These are phyloP conservation scores for Aphis gossypii DNA, from an alignment of 1,140 invertebrate genomes.

Conservation along the genomic window DNA sequence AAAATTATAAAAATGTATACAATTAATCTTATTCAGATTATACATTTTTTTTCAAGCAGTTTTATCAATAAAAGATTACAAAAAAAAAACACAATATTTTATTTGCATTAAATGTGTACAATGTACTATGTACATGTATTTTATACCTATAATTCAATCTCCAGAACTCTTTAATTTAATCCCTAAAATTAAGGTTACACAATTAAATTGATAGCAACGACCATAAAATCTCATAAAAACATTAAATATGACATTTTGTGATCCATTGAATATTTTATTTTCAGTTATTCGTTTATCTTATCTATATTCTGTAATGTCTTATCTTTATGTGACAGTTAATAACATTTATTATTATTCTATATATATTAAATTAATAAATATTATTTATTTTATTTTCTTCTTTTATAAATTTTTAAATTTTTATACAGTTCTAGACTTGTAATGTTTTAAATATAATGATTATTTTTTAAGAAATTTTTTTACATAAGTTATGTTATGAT, in stretches of 20 bases:
- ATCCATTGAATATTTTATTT: background rate
- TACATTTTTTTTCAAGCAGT: background rate
- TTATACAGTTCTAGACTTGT: background rate
- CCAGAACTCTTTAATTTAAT: background rate
- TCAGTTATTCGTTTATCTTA: constrained; percentile 3
- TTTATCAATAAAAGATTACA: background rate
- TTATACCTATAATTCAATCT: background rate
- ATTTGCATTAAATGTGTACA: background rate
- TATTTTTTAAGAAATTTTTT: too few relatives aligned
- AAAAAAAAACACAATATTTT: background rate
- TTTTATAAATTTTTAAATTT: background rate
- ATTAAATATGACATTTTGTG: background rate
- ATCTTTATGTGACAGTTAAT: background rate
- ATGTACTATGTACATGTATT: too few relatives aligned
- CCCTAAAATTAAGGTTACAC: background rate
- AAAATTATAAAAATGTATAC: background rate
- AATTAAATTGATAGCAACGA: background rate
- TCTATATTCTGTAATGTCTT: background rate
- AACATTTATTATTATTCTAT: background rate
- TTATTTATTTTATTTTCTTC: background rate
- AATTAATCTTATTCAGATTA: background rate
- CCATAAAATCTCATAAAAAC: background rate
- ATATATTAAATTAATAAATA: too few relatives aligned
- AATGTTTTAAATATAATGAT: too few relatives aligned
- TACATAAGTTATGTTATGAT: too few relatives aligned